phyloP scores from a whole-genome alignment of 2,888 invertebrate genomes.

The Oscheius sp. region DNA sequence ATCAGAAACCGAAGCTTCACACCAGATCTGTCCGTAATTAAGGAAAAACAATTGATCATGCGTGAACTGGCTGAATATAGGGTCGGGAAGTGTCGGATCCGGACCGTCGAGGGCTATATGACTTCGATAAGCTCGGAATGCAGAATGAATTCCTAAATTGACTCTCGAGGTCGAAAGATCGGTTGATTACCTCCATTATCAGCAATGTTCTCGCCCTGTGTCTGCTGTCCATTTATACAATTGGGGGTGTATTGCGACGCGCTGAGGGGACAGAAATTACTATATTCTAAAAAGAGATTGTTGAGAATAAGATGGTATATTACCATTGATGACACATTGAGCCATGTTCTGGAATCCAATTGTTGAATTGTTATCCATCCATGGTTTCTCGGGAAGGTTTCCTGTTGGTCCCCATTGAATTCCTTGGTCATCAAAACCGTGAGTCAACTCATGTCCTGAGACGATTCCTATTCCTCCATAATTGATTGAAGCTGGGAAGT shows the following conservation, averaged over 20 bases:
- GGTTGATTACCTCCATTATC: conserved; percentile 72
- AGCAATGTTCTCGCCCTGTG: conserved; percentile 75
- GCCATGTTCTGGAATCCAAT: conserved; percentile 54
- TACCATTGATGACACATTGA: conserved; percentile 53
- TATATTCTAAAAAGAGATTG: conserved; percentile 43
- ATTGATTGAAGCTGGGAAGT: conserved; percentile 62
- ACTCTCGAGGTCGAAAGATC: not conserved
- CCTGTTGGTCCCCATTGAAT: conserved; percentile 63
- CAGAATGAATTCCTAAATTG: conserved; percentile 53
- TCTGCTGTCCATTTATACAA: conserved; percentile 73
- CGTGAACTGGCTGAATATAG: conserved; percentile 51
- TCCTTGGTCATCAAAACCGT: conserved; percentile 86
- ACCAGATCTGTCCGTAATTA: conserved; percentile 65
- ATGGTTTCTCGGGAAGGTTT: conserved; percentile 38
- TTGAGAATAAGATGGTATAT: not conserved
- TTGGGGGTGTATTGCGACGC: conserved; percentile 39
- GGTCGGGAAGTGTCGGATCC: conserved; percentile 60
- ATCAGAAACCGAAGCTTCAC: conserved; percentile 44
- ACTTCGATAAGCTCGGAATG: conserved; percentile 57
- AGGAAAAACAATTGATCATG: conserved; percentile 68
- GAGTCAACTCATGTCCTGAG: conserved; percentile 92
- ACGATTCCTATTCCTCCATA: conserved; percentile 97
- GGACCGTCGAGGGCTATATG: conserved; percentile 57
- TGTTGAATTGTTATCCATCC: conserved; percentile 46
- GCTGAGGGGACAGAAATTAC: conserved; percentile 54